phyloP scores from a whole-genome alignment of 2,113 vertebrate species.

The Halichoeres trimaculatus region DNA sequence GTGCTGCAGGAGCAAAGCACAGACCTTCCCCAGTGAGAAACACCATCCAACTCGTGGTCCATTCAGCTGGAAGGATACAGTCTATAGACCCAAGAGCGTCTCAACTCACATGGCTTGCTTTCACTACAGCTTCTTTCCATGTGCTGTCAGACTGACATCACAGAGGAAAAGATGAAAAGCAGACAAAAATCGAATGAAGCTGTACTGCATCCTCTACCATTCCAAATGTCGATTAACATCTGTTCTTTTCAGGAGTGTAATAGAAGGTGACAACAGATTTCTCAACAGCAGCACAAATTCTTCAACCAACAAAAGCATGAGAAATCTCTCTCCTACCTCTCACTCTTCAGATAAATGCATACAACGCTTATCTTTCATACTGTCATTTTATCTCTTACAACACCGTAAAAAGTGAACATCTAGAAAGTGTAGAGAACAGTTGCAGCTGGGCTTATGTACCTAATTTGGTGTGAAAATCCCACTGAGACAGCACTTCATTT shows the following conservation, averaged over 20 bases:
- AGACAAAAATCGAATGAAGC: no score
- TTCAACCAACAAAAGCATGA: background rate
- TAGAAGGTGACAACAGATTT: background rate
- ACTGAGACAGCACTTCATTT: conserved; percentile 47
- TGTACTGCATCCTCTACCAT: no score
- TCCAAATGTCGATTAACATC: no score
- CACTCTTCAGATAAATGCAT: background rate
- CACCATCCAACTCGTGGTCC: no score
- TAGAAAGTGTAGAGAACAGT: background rate
- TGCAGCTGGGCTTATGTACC: conserved; percentile 1
- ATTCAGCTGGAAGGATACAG: no score
- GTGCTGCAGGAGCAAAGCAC: no score
- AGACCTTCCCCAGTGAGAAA: no score
- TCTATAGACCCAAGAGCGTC: no score
- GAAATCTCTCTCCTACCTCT: background rate
- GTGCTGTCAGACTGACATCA: no score
- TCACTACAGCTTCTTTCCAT: no score
- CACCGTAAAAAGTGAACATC: conserved; percentile 6
- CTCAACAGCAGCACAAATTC: background rate
- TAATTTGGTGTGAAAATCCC: conserved; percentile 32
- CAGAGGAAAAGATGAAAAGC: no score
- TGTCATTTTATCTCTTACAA: background rate
- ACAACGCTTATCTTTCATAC: background rate
- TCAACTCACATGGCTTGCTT: no score
- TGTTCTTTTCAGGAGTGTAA: background rate